These are phyloP conservation scores for Allobates femoralis DNA, from an alignment of 2,797 vertebrate genomes.

Conservation along the genomic window DNA sequence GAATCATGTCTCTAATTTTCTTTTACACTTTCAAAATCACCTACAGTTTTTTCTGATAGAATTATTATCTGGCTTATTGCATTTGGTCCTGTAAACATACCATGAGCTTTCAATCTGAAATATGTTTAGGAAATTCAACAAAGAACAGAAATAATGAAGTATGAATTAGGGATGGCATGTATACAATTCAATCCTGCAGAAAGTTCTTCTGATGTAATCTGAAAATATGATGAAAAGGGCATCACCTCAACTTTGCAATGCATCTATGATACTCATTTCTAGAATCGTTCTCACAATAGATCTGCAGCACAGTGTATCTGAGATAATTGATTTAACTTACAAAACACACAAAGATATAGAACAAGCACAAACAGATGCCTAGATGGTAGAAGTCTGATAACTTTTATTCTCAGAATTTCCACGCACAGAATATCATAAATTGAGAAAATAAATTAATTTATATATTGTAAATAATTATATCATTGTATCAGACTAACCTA, in stretches of 20 bases:
- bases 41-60: background rate
- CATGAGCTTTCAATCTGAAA: conserved; percentile 5
- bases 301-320: conserved; percentile 3
- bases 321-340: conserved; percentile 37
- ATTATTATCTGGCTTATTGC: background rate
- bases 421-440: background rate
- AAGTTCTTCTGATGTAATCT: conserved; percentile 31
- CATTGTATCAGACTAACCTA: background rate
- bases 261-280: conserved; percentile 42
- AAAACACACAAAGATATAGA: conserved; percentile 15
- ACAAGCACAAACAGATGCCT: background rate
- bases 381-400: background rate
- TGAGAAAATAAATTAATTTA: background rate
- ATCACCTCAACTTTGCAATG: conserved; percentile 35
- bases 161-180: conserved; percentile 39
- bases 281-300: conserved; percentile 32
- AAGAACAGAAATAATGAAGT: conserved; percentile 40
- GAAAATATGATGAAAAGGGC: conserved; percentile 44
- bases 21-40: background rate
- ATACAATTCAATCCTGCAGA: background rate
- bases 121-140: conserved; percentile 42
- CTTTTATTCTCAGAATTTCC: background rate
- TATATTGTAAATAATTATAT: background rate
- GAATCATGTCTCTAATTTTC: background rate
- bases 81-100: conserved; percentile 12